phyloP scores from a whole-genome alignment of 2,888 invertebrate genomes.

The Hirtodrosophila duncani region DNA sequence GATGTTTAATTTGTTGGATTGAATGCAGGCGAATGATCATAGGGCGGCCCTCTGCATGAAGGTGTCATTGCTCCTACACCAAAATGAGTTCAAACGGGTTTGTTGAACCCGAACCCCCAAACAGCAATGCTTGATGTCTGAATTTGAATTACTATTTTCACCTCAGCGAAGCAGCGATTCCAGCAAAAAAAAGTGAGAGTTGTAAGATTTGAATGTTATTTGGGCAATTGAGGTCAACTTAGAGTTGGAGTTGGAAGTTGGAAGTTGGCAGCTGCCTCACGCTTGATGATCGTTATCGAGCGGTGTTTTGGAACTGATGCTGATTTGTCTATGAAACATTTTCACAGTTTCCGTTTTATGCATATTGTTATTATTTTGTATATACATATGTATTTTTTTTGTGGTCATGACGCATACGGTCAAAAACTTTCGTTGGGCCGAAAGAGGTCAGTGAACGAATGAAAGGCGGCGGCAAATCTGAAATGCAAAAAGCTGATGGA shows the following conservation, averaged over 20 bases:
- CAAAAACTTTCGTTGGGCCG: slow-evolving; percentile 49
- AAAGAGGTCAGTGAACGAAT: slow-evolving; percentile 63
- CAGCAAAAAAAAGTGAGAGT: slow-evolving; percentile 50
- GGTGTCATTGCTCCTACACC: slow-evolving; percentile 70
- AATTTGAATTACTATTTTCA: slow-evolving; percentile 48
- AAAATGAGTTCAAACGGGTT: slow-evolving; percentile 61
- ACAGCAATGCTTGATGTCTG: slow-evolving; percentile 12
- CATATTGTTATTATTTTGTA: too few species aligned
- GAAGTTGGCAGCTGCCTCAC: slow-evolving; percentile 9
- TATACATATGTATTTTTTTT: too few species aligned
- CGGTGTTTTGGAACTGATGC: slow-evolving; percentile 10
- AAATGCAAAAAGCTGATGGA: not conserved
- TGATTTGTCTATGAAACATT: slow-evolving; percentile 41
- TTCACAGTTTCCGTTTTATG: slow-evolving; percentile 44
- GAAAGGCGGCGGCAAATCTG: slow-evolving; percentile 3
- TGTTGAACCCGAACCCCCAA: slow-evolving; percentile 55
- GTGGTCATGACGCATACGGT: slow-evolving; percentile 45
- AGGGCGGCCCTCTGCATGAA: not conserved
- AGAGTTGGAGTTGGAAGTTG: slow-evolving; percentile 13
- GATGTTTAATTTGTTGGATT: slow-evolving; percentile 33
- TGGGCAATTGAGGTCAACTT: slow-evolving; percentile 47
- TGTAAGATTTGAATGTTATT: slow-evolving; percentile 48
- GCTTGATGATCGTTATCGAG: slow-evolving; percentile 48
- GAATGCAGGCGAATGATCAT: too few species aligned
- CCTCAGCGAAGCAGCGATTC: slow-evolving; percentile 11